Evolutionary conservation across 2,113 vertebrate species (phyloP), one percentile per base, ranked within the genome.

Genomic region (Carassius auratus): DNA sequence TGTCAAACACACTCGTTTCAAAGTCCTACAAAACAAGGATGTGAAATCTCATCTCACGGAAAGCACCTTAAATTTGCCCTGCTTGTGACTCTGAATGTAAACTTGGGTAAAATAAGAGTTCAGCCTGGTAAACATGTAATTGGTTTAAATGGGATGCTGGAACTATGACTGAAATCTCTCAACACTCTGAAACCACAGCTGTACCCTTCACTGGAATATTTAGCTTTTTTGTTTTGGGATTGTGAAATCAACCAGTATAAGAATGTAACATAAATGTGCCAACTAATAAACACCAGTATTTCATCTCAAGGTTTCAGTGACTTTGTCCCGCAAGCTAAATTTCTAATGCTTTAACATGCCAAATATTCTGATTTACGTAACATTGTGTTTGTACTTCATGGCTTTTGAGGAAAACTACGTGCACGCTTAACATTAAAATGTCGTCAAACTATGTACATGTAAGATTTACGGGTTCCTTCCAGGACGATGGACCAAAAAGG

Each of bases 261-360:
- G 91, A 94, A 95, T 96, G 95, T 96, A 95, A 94, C 93, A 94
- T 95, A 94, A 93, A 93, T 94, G 95, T 96, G 95, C 95, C 95
- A 96, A 95, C 91, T 94, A 95, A 94, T 96, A 95, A 96, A 96
- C 92, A 95, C 92, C 94, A 96, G 95, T 96, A 95, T 96, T 95
- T 96, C 94, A 95, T 91, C 90, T 89, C 86, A 66, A 82, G 57
- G 81, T 85, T 23, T 74, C 30, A 0, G 45, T 82, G 85, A 89
- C 42, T 19, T 73, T 84, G 23, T 83, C 15, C 45, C 45, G 6
- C 52, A 8, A 7, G 45, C 9, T 3, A 38, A 21, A 17, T 55
- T 19, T 55, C 5, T 55, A 55, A 7, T 55, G 52, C 52, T 55
- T 19, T 55, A 7, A 55, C 52, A 55, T 55, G 52, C 52, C 52